Percentiles rank a stretch among this genome's conserved stretches.
Conservation (phyloP, 2,888 invertebrate genomes). For the Hecatera dysodea region DNA sequence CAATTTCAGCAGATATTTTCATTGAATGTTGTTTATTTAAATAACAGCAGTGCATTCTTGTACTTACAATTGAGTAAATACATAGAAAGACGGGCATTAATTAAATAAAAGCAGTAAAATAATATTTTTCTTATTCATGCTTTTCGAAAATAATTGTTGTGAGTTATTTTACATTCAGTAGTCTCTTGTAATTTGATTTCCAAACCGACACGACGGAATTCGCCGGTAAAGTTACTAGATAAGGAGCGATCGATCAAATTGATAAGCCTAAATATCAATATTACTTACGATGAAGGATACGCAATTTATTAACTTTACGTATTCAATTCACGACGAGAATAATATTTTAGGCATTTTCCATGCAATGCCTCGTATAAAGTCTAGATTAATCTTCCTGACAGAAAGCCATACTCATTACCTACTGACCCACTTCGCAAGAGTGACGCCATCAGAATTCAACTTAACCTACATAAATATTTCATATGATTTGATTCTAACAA, state of each 20-base stretch:
- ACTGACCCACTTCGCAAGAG: slow-evolving; percentile 57
- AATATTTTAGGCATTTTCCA: slow-evolving; percentile 3
- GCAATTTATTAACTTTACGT: slow-evolving; percentile 11
- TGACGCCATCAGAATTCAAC: slow-evolving; percentile 38
- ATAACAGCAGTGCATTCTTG: neutral
- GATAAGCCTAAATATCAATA: slow-evolving; percentile 42
- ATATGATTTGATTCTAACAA: slow-evolving; percentile 24
- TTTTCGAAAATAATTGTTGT: neutral
- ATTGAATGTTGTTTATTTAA: neutral
- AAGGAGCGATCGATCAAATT: slow-evolving; percentile 56
- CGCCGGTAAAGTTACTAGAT: slow-evolving; percentile 34
- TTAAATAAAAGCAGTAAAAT: neutral
- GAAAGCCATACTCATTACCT: slow-evolving; percentile 45
- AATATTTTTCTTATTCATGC: neutral
- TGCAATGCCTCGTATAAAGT: neutral
- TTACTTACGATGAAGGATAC: slow-evolving; percentile 19
- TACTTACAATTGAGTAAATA: slow-evolving; percentile 30
- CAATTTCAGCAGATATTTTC: neutral
- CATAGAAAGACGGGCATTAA: neutral
- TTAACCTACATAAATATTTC: slow-evolving; percentile 28
- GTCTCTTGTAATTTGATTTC: neutral
- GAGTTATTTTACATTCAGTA: neutral
- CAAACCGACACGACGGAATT: slow-evolving; percentile 1
- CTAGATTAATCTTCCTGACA: slow-evolving; percentile 21
- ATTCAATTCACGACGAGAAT: neutral